A percentile compares a stretch with the other conserved stretches of the same genome.
Conservation (phyloP, 2,113 vertebrate genomes). For the Puma concolor region DNA sequence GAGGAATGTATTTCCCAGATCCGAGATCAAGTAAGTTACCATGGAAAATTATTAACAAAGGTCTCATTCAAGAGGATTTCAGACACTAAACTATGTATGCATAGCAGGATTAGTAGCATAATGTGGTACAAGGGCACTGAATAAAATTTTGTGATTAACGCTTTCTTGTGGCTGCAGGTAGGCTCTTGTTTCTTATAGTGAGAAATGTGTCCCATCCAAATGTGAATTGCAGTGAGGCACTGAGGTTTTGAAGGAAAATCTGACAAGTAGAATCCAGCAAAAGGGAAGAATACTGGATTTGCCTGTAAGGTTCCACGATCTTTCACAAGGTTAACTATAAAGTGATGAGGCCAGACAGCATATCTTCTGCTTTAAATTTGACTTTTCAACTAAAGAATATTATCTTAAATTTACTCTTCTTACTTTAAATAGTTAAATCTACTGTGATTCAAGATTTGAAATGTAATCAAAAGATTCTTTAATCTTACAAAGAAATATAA, state of each 20-base stretch:
- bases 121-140: background rate
- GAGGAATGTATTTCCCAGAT: slow-evolving; percentile 48
- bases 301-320: background rate
- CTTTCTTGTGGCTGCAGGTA: background rate
- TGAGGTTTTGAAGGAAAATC: background rate
- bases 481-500: background rate
- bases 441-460: background rate
- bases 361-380: background rate
- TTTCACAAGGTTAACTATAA: background rate
- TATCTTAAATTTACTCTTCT: background rate
- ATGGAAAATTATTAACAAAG: slow-evolving; percentile 62
- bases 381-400: background rate
- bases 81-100: slow-evolving; percentile 19
- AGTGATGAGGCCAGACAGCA: background rate
- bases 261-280: background rate
- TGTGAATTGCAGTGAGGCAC: background rate
- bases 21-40: slow-evolving; percentile 52
- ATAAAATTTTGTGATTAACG: background rate
- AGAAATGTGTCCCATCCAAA: background rate
- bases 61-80: slow-evolving; percentile 52
- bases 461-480: background rate
- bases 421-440: background rate
- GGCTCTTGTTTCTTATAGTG: background rate
- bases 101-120: background rate
- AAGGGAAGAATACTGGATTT: background rate